Conservation (phyloP, 2,888 invertebrate species). For the Dryocosmus kuriphilus region DNA sequence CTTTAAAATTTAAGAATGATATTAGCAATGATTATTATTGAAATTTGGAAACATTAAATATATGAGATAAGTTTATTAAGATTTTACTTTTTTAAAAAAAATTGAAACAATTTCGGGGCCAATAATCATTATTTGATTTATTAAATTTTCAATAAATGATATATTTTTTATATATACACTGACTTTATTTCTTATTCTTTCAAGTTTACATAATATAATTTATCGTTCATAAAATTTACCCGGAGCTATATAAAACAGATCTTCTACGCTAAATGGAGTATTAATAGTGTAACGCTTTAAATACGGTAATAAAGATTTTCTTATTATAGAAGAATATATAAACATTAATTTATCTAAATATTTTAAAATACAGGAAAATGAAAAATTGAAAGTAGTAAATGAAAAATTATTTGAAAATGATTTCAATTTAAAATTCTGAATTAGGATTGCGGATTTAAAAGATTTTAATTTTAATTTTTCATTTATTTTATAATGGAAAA, state of each 20-base stretch:
- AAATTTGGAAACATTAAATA: too few species aligned
- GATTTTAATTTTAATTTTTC: too few species aligned
- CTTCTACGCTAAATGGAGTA: conserved; percentile 19
- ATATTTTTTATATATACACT: not conserved
- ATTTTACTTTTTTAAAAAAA: not conserved
- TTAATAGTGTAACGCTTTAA: not conserved
- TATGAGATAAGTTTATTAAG: too few species aligned
- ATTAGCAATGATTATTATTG: too few species aligned
- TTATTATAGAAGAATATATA: not conserved
- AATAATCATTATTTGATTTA: not conserved
- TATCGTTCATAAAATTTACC: conserved; percentile 2
- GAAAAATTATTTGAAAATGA: not conserved
- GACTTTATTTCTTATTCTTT: not conserved
- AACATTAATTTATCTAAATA: not conserved
- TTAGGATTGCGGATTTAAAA: too few species aligned
- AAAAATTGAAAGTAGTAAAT: not conserved
- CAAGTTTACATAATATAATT: not conserved
- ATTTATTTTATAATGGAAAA: too few species aligned
- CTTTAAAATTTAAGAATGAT: too few species aligned
- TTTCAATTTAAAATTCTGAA: not conserved
- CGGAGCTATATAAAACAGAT: conserved; percentile 1
- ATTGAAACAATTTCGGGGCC: not conserved
- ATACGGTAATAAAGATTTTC: not conserved
- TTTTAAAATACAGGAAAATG: not conserved
- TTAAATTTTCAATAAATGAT: not conserved